Conservation (phyloP, 2,113 vertebrate species). For the Halcyon senegalensis region DNA sequence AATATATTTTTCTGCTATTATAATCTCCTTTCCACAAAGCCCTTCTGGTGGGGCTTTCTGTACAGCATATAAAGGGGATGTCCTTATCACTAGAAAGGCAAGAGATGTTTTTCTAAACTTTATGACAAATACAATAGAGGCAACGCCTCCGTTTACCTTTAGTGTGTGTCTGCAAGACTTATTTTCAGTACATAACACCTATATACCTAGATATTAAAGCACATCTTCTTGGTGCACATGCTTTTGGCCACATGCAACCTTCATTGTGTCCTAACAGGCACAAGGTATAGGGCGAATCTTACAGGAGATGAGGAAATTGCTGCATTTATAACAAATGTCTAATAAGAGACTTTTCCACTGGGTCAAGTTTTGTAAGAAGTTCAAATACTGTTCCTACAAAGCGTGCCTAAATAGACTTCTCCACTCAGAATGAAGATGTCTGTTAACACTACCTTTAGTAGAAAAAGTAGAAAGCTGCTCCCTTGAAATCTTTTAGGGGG, state of each 20-base stretch:
- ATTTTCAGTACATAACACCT: not conserved
- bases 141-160: not conserved
- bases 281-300: not conserved
- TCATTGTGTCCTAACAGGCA: not conserved
- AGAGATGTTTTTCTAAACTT: not conserved
- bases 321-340: not conserved
- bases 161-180: rapidly evolving
- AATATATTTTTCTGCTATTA: not conserved
- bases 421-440: not conserved
- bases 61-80: not conserved
- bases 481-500: not conserved
- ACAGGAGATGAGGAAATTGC: not conserved
- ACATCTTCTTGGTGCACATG: rapidly evolving
- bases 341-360: not conserved
- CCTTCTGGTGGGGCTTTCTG: not conserved
- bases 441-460: not conserved
- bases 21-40: not conserved
- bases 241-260: not conserved
- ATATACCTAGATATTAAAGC: not conserved
- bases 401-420: not conserved
- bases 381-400: not conserved
- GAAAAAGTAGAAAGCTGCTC: not conserved
- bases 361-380: not conserved
- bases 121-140: not conserved
- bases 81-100: not conserved